Percentiles rank a stretch among this genome's conserved stretches.
phyloP scores from a whole-genome alignment of 2,888 invertebrate species.

The Pristionchus exspectatus region DNA sequence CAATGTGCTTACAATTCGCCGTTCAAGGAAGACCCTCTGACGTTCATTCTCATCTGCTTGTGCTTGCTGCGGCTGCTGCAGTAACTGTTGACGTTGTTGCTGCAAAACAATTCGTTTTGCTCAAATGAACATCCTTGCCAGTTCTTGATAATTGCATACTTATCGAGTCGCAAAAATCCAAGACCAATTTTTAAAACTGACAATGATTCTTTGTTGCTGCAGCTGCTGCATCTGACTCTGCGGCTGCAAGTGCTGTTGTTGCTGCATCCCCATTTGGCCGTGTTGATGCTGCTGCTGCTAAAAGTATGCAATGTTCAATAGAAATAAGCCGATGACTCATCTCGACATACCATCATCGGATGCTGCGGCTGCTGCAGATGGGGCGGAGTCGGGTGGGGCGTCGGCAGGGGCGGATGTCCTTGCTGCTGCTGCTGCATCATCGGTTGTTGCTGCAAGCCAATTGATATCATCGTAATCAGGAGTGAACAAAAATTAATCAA shows the following conservation, averaged over 20 bases:
- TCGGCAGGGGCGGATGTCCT: not conserved
- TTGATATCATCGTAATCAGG: too few relatives aligned
- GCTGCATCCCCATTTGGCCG: not conserved
- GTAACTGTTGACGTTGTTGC: constrained; percentile 3
- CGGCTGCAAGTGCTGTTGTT: not conserved
- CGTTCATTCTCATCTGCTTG: not conserved
- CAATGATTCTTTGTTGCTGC: constrained; percentile 36
- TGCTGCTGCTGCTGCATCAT: constrained; percentile 55
- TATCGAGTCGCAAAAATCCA: too few relatives aligned
- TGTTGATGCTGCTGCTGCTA: not conserved
- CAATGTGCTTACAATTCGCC: not conserved
- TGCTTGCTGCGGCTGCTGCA: not conserved
- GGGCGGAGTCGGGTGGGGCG: not conserved
- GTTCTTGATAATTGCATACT: too few relatives aligned
- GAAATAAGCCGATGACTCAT: too few relatives aligned
- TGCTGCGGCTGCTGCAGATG: not conserved
- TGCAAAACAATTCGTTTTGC: too few relatives aligned
- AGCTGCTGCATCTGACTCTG: not conserved
- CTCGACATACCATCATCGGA: not conserved
- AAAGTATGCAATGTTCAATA: not conserved
- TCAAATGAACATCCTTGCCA: too few relatives aligned
- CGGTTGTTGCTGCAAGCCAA: constrained; percentile 27
- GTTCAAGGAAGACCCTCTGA: not conserved
- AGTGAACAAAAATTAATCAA: too few relatives aligned
- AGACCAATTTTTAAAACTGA: not conserved